These are phyloP conservation scores for Plebejus melissa DNA, from an alignment of 2,888 invertebrate species.

Conservation along the genomic window DNA sequence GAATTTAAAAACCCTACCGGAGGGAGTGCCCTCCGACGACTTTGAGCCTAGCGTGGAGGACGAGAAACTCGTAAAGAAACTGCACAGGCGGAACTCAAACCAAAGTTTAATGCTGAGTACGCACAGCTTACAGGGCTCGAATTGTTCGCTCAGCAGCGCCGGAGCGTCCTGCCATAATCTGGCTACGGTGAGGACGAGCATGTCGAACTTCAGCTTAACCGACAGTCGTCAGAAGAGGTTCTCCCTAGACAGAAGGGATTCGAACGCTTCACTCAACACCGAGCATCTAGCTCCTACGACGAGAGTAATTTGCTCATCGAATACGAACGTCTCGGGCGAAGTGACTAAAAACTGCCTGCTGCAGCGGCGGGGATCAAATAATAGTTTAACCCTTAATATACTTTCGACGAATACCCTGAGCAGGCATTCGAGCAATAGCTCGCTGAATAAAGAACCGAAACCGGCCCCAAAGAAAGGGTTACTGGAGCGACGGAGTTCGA, in stretches of 20 bases:
- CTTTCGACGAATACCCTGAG: conserved; percentile 71
- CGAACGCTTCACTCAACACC: conserved; percentile 90
- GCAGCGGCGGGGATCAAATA: conserved; percentile 91
- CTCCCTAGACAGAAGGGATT: conserved; percentile 89
- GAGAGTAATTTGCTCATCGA: conserved; percentile 72
- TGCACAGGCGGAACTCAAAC: conserved; percentile 80
- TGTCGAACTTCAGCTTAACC: conserved; percentile 70
- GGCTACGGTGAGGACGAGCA: conserved; percentile 63
- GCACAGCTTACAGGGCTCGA: conserved; percentile 76
- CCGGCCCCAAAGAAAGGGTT: conserved; percentile 81
- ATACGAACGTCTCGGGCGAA: conserved; percentile 63
- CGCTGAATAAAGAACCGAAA: conserved; percentile 70
- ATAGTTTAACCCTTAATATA: conserved; percentile 90
- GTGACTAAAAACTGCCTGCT: conserved; percentile 81
- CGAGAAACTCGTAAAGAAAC: conserved; percentile 65
- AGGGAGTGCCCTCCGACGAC: conserved; percentile 84
- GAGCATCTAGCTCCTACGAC: conserved; percentile 65
- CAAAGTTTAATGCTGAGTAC: conserved; percentile 80
- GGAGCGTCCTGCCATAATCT: conserved; percentile 69
- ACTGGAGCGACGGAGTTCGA: conserved; percentile 92
- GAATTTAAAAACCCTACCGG: conserved; percentile 84
- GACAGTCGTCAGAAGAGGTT: conserved; percentile 79
- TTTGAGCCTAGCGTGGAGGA: conserved; percentile 72
- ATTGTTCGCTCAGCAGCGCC: conserved; percentile 66
- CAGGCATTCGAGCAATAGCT: conserved; percentile 78